phyloP scores from a whole-genome alignment of 2,888 invertebrate species.

The Silvanus unidentatus region DNA sequence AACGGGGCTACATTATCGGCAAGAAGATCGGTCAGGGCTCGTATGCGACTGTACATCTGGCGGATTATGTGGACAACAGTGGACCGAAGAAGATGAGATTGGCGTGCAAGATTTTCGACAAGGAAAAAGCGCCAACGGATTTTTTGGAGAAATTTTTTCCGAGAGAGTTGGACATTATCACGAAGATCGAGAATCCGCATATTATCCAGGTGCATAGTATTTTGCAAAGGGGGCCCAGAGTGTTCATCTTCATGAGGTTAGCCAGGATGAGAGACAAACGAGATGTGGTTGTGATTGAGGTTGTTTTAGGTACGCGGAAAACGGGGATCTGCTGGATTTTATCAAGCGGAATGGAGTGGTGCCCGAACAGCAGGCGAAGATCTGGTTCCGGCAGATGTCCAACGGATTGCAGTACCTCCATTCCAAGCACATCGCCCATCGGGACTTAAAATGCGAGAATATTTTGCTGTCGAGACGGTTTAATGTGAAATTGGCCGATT shows the following conservation, averaged over 20 bases:
- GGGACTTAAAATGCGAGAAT: conserved; percentile 93
- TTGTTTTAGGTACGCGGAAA: conserved; percentile 63
- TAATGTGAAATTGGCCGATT: conserved; percentile 89
- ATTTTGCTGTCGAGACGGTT: conserved; percentile 75
- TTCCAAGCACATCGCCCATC: conserved; percentile 76
- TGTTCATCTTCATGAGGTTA: conserved; percentile 82
- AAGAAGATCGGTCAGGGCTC: conserved; percentile 88
- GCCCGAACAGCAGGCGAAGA: conserved; percentile 70
- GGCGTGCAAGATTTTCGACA: conserved; percentile 89
- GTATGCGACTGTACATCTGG: conserved; percentile 84
- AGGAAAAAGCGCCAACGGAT: conserved; percentile 80
- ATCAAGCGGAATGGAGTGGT: conserved; percentile 72
- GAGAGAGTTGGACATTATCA: conserved; percentile 83
- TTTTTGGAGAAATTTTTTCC: conserved; percentile 91
- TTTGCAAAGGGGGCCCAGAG: conserved; percentile 72
- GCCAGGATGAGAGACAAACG: too few relatives aligned
- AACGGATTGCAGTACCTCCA: conserved; percentile 80
- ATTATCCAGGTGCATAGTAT: conserved; percentile 87
- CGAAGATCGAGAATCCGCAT: conserved; percentile 83
- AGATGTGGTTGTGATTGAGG: too few relatives aligned
- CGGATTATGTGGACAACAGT: conserved; percentile 69
- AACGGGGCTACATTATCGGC: conserved; percentile 71
- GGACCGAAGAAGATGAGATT: conserved; percentile 68
- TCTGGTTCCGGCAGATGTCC: conserved; percentile 83
- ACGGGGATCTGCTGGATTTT: conserved; percentile 83